Evolutionary conservation across 2,797 vertebrate species (phyloP), one percentile per base, ranked within the genome.

Genomic region (Hozukius guyotensis): DNA sequence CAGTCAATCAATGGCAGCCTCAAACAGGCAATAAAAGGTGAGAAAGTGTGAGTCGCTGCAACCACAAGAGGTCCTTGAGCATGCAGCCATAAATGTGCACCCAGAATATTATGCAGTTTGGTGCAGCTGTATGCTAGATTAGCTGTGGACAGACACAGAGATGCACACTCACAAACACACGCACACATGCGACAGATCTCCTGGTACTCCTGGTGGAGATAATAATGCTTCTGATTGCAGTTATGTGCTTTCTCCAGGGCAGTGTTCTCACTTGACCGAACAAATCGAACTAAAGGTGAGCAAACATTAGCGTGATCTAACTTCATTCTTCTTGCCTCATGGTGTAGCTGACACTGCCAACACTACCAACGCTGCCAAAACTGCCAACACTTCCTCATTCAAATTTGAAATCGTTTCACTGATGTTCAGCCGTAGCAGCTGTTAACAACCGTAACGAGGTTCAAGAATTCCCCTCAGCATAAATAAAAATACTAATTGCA

Each of bases 401-500:
- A 72, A 20, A 80, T 42, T 8, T 36, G 10, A 61, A 80, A 73
- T 10, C 9, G 27, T 72, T 72, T 24, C 38, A 22, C 12, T 42
- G 36, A 61, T 69, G 49, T 63, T 76, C 10, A 72, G 80, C 61
- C 61, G 49, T 12, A 55, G 62, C 80, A 81, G 63, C n/a, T 79
- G 74, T 55, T 74, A 79, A 75, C 49, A 72, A 65, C 42, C 60
- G 42, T 61, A 73, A 57, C 22, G 22, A 20, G 49, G 60, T 81
- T 84, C 38, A 75, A 59, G 20, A 82, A 82, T 74, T 81, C 80
- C 64, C 68, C 36, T 64, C 3, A 77, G 79, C 22, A 22, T 42
- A 22, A 81, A 80, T 78, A 80, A 74, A 87, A 81, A 74, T 20
- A 79, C 49, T 71, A 55, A 82, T 20, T 75, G 9, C 64, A 80